Conservation (phyloP, 2,113 vertebrate species). For the Callochromis pleurospilus region DNA sequence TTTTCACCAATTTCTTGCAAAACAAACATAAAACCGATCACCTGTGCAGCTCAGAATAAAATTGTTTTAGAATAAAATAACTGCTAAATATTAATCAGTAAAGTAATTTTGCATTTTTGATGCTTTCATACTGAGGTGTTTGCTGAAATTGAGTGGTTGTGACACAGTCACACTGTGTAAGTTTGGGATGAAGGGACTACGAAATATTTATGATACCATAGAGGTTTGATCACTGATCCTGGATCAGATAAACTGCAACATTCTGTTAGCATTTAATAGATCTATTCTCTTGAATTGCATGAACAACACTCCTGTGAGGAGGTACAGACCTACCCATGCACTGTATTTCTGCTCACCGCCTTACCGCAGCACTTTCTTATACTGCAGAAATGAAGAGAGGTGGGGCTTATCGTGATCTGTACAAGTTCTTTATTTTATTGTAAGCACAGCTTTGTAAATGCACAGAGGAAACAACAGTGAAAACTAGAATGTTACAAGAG, state of each 20-base stretch:
- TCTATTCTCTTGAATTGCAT: not conserved
- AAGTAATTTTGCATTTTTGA: not conserved
- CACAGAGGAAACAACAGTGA: constrained; percentile 83
- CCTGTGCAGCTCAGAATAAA: not conserved
- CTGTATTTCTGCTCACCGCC: not conserved
- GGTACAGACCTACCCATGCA: not conserved
- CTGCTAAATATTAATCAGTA: not conserved
- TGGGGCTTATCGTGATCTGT: constrained; percentile 72
- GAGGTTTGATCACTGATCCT: not conserved
- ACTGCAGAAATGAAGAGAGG: not conserved
- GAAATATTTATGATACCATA: not conserved
- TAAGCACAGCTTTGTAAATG: constrained; percentile 98
- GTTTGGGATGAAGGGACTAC: not conserved
- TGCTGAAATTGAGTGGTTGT: not conserved
- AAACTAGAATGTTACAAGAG: constrained; percentile 82
- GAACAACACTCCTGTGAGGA: not conserved
- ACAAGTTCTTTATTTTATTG: constrained; percentile 91
- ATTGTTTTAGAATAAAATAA: not conserved
- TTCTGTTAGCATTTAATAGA: not conserved
- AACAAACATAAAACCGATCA: not conserved
- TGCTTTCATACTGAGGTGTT: not conserved
- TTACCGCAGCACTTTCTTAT: not conserved
- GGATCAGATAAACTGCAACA: not conserved
- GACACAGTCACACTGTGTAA: not conserved
- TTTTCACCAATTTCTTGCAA: not conserved